Base-by-base conservation (phyloP, 2,797 vertebrate species). In the Notoglanidium macrostoma region DNA sequence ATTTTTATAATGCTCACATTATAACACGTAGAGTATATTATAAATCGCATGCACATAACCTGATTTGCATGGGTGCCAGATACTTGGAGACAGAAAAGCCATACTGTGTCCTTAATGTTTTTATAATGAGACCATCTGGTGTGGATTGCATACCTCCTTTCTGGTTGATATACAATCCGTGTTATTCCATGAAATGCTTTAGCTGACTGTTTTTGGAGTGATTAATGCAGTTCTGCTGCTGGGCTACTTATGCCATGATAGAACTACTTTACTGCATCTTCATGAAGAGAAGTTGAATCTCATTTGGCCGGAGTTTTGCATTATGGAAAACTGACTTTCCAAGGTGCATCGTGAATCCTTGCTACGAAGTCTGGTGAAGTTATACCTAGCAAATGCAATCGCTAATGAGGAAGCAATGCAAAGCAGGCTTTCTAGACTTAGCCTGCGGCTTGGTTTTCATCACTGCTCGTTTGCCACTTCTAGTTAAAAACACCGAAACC, bases 31-130 rank as follows among this genome's bases (percentile, higher is more conserved):
- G 26, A 57, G 21, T 72, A 49, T n/a, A 54, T 67, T 61, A 55
- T 61, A 49, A 63, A 85, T 82, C 46, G 55, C 26, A 85, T 67
- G 51, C 77, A 40, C 44, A 49, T 54, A 85, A 67, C 84, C 68
- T 76, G 87, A 85, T 76, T 88, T 80, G 87, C 76, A 80, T 65
- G 76, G 67, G 59, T 81, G 57, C 84, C 46, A 85, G 57, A 85
- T 44, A 68, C 77, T 74, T 57, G 84, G 77, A 79, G 78, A 85
- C 77, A 51, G 73, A 85, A 85, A 72, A 40, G 67, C 77, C 87
- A 85, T 88, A 88, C 84, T 88, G 83, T 87, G 80, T 88, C 68
- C 77, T 88, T 88, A 88, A 88, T 88, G 87, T 82, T 85, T 88
- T 85, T 88, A 82, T 88, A 88, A 88, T 85, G 87, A 88, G 84